Percentiles rank a stretch among this genome's conserved stretches.
Evolutionary conservation across 2,113 vertebrate genomes (phyloP).

Genomic region (Erythrocercus mccallii): DNA sequence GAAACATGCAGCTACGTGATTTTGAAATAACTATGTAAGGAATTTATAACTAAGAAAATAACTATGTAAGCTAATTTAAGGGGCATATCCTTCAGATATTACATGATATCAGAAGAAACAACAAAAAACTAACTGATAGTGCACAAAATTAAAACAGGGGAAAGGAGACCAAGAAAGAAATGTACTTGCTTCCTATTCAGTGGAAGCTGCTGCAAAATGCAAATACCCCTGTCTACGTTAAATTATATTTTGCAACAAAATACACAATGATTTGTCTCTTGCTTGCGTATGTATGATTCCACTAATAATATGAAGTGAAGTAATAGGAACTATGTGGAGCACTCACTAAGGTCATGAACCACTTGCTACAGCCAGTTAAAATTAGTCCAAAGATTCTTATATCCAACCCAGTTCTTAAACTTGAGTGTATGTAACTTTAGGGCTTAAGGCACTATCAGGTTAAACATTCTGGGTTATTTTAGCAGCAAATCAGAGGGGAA

Average conservation of each 20-base stretch:
- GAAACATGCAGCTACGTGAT: background rate
- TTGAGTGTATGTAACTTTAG: background rate
- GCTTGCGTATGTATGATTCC: background rate
- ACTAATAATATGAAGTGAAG: background rate
- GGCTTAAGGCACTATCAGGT: background rate
- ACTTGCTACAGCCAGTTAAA: background rate
- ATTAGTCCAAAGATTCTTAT: background rate
- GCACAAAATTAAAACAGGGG: background rate
- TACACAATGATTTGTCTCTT: background rate
- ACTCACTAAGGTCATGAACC: background rate
- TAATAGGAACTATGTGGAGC: background rate
- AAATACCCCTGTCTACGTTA: background rate
- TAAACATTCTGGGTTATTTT: background rate
- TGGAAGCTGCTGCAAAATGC: background rate
- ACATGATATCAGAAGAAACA: background rate
- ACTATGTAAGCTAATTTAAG: background rate
- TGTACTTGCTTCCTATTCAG: conserved; percentile 11
- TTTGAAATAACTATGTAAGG: background rate
- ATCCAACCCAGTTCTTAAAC: background rate
- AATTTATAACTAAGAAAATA: too few species aligned
- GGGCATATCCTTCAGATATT: background rate
- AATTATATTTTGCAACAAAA: conserved; percentile 26
- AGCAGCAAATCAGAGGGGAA: background rate
- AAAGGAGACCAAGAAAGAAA: conserved; percentile 14
- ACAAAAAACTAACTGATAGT: background rate